Evolutionary conservation across 2,888 invertebrate species (phyloP), one percentile per base, ranked within the genome.

Genomic region (Psylliodes chrysocephalus): DNA sequence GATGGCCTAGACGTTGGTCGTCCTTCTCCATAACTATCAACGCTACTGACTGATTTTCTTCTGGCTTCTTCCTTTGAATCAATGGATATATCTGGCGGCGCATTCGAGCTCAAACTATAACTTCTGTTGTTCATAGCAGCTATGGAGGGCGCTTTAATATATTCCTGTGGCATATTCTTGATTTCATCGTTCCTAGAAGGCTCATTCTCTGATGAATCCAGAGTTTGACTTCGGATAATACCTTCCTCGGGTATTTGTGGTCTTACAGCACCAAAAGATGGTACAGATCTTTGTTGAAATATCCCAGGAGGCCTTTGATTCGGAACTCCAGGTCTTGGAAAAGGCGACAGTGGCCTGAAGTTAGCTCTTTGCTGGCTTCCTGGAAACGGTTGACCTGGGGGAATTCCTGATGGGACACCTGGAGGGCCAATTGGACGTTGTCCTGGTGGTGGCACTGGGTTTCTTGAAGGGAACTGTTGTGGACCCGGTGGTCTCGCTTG

Each of bases 61-160:
- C 86, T 80, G n/a, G 67, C 59, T 74, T 86, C 86, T 70, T 86
- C 87, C 67, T 85, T 84, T 65, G 79, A 66, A 74, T 84, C 83
- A 51, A 83, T 76, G 25, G 83, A 83, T 8, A 68, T 60, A 65
- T 85, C 80, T 15, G 84, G 84, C 15, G 84, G 84, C 40, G 84
- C 82, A 69, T 85, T 85, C 25, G 85, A 85, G 60, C 85, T 83
- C 70, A 86, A 84, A 71, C 86, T 87, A 67, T 80, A 86, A 73
- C 86, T 86, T 76, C 86, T 83, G 25, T 84, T 84, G 79, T 86
- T 86, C 69, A 83, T 80, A 70, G 83, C 78, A 64, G 84, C 84
- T 67, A 84, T 77, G 67, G 83, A 69, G 67, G 77, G 71, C 55
- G 71, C 64, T 66, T 72, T 72, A 47, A 64, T 35, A 22, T 65